These are phyloP conservation scores for Brachionichthys hirsutus DNA, from an alignment of 2,113 vertebrate genomes.

Conservation along the genomic window DNA sequence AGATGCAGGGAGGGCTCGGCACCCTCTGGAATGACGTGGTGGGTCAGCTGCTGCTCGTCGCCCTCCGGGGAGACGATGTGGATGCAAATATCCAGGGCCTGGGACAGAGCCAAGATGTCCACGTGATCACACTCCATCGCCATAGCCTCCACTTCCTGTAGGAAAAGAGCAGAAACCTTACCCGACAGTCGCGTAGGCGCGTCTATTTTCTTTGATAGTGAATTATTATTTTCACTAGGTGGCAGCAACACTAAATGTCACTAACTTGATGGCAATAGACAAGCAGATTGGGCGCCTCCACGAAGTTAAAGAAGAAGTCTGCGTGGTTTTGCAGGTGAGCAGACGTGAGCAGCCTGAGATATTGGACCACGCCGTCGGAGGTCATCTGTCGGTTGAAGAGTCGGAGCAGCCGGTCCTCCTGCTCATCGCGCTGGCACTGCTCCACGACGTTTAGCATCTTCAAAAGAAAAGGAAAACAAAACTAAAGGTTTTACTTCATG, in stretches of 20 bases:
- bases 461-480: background rate
- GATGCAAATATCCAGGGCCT: slow-evolving; percentile 76
- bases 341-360: slow-evolving; percentile 82
- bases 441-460: slow-evolving; percentile 81
- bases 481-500: too few relatives aligned
- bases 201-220: background rate
- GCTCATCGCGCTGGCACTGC: slow-evolving; percentile 70
- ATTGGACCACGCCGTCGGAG: slow-evolving; percentile 81
- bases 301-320: slow-evolving; percentile 82
- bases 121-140: slow-evolving; percentile 80
- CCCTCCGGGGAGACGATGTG: slow-evolving; percentile 78
- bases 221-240: slow-evolving; percentile 24
- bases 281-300: slow-evolving; percentile 79
- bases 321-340: slow-evolving; percentile 81
- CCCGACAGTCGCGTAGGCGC: background rate
- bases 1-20: slow-evolving; percentile 69
- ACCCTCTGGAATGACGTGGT: slow-evolving; percentile 81
- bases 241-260: slow-evolving; percentile 29
- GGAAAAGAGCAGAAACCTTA: background rate
- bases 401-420: slow-evolving; percentile 67
- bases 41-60: slow-evolving; percentile 64
- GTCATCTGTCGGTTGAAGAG: slow-evolving; percentile 79
- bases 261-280: slow-evolving; percentile 82
- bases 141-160: slow-evolving; percentile 82
- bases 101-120: slow-evolving; percentile 81